phyloP scores from a whole-genome alignment of 2,113 vertebrate genomes.

The Butastur rufipennis region DNA sequence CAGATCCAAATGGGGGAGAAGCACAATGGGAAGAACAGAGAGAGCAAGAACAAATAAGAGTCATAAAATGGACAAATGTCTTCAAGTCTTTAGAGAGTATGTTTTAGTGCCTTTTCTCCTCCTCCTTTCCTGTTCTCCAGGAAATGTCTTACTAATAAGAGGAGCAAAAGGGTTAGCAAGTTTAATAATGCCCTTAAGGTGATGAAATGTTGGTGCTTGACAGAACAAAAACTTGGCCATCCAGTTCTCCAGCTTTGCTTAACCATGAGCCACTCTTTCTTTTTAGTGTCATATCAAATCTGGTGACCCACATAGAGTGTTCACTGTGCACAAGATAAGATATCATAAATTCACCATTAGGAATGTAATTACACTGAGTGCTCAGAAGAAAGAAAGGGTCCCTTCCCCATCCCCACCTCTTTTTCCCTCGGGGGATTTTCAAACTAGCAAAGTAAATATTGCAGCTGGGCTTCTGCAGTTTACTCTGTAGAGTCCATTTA shows the following conservation, averaged over 20 bases:
- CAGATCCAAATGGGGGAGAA: slow-evolving; percentile 20
- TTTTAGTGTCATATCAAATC: slow-evolving; percentile 9
- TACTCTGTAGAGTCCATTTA: neutral
- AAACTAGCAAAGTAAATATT: slow-evolving; percentile 1
- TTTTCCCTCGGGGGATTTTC: neutral
- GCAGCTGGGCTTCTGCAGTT: neutral
- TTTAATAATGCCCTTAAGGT: slow-evolving; percentile 61
- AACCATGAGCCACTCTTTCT: neutral
- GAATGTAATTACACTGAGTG: neutral
- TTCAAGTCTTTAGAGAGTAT: slow-evolving; percentile 18
- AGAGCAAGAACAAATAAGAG: slow-evolving; percentile 43
- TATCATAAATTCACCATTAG: slow-evolving; percentile 30
- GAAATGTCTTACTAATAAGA: slow-evolving; percentile 44
- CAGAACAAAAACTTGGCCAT: slow-evolving; percentile 34
- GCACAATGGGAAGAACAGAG: slow-evolving; percentile 28
- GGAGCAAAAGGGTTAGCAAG: slow-evolving; percentile 44
- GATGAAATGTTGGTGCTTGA: slow-evolving; percentile 23
- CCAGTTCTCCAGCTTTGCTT: slow-evolving; percentile 34
- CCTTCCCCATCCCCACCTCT: neutral
- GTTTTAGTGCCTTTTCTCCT: slow-evolving; percentile 49
- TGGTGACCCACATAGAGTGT: neutral
- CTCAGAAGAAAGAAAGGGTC: neutral
- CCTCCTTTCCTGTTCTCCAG: slow-evolving; percentile 54
- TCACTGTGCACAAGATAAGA: neutral
- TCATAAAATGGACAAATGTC: slow-evolving; percentile 39